A percentile compares a stretch with the other conserved stretches of the same genome.
These are phyloP conservation scores for Craterocephalus amniculus DNA, from an alignment of 2,797 vertebrate genomes.

Conservation along the genomic window DNA sequence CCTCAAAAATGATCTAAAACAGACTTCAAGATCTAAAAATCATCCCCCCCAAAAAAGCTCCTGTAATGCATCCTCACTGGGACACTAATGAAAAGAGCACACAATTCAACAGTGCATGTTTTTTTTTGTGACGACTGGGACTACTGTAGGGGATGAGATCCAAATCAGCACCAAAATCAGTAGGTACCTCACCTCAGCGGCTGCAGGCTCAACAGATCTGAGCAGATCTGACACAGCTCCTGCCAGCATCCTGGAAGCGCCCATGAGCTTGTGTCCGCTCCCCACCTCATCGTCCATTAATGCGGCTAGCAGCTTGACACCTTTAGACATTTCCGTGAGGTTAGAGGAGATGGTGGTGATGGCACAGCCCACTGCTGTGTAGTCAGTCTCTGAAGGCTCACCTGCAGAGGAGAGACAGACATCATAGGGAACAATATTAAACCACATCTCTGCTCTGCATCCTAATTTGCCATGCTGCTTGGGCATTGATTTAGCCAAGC, in stretches of 20 bases:
- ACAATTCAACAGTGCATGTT: slow-evolving; percentile 6
- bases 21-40: slow-evolving; percentile 48
- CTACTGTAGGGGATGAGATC: slow-evolving; percentile 21
- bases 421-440: slow-evolving; percentile 40
- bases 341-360: slow-evolving; percentile 99
- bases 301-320: slow-evolving; percentile 94
- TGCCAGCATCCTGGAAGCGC: slow-evolving; percentile 93
- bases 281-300: slow-evolving; percentile 97
- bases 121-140: slow-evolving; percentile 28
- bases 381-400: slow-evolving; percentile 96
- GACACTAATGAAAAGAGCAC: slow-evolving; percentile 27
- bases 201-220: slow-evolving; percentile 94
- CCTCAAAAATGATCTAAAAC: slow-evolving; percentile 48
- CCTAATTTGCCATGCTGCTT: slow-evolving; percentile 43
- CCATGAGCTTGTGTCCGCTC: slow-evolving; percentile 94
- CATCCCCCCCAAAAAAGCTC: slow-evolving; percentile 16
- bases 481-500: slow-evolving; percentile 39
- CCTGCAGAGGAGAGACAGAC: slow-evolving; percentile 76
- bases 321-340: slow-evolving; percentile 98
- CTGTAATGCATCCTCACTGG: slow-evolving; percentile 29
- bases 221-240: slow-evolving; percentile 95
- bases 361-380: slow-evolving; percentile 97
- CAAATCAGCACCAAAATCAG: slow-evolving; percentile 21
- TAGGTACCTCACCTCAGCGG: slow-evolving; percentile 88
- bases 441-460: slow-evolving; percentile 34